These are phyloP conservation scores for Mionectes macconnelli DNA, from an alignment of 2,113 vertebrate genomes.

Conservation along the genomic window DNA sequence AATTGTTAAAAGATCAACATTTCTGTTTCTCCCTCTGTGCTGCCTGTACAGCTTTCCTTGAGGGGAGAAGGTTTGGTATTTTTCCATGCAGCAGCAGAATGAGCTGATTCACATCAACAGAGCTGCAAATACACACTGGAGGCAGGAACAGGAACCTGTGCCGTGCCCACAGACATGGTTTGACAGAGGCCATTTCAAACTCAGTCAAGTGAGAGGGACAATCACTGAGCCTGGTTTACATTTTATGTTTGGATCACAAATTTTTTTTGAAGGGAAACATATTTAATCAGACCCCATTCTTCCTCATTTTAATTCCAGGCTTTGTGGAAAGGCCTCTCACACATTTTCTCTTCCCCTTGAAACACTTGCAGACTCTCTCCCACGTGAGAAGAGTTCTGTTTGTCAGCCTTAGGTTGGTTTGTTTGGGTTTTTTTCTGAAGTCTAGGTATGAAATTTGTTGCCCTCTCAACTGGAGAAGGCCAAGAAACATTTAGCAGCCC, in stretches of 20 bases:
- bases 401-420: background rate
- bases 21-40: background rate
- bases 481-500: background rate
- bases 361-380: background rate
- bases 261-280: constrained; percentile 17
- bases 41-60: background rate
- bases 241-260: background rate
- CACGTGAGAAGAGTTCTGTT: background rate
- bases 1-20: background rate
- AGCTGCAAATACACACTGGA: background rate
- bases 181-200: background rate
- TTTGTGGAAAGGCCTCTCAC: background rate
- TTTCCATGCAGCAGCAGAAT: background rate
- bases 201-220: background rate
- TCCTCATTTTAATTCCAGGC: background rate
- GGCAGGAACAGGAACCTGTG: background rate
- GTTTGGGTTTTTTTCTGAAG: background rate
- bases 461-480: background rate
- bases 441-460: background rate
- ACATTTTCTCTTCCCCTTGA: background rate
- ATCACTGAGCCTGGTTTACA: background rate
- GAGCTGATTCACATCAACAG: background rate
- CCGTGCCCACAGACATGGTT: rapidly evolving
- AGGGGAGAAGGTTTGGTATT: background rate
- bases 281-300: background rate